These are phyloP conservation scores for Drosophila arizonae DNA, from an alignment of 1,140 invertebrate genomes.

Conservation along the genomic window DNA sequence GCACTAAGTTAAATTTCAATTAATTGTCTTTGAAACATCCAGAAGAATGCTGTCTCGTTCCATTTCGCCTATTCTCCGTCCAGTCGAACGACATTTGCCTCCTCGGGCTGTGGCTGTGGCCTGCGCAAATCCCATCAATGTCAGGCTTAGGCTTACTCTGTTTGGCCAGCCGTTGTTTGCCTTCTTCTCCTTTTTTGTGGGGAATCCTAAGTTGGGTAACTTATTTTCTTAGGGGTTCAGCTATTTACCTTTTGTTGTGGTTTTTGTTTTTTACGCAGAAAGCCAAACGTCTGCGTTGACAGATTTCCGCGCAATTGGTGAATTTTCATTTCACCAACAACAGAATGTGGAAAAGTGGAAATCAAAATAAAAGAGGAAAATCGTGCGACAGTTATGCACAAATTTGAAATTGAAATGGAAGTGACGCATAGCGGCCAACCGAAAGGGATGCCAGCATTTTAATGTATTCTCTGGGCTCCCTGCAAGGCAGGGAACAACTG, in stretches of 20 bases:
- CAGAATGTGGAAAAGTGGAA: constrained; percentile 12
- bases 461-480: constrained; percentile 41
- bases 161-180: constrained; percentile 1
- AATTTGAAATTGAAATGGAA: constrained; percentile 60
- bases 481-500: constrained; percentile 39
- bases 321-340: constrained; percentile 69
- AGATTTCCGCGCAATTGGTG: constrained; percentile 69
- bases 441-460: constrained; percentile 22
- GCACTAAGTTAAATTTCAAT: constrained; percentile 33
- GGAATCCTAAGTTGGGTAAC: constrained; percentile 33
- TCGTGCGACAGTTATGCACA: constrained; percentile 58
- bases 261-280: constrained; percentile 18
- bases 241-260: constrained; percentile 43
- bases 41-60: not conserved
- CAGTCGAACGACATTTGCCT: constrained; percentile 26
- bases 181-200: too few relatives aligned
- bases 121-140: constrained; percentile 66
- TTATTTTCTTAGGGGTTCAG: constrained; percentile 35
- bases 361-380: constrained; percentile 3
- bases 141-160: constrained; percentile 56
- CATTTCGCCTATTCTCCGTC: constrained; percentile 1
- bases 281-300: constrained; percentile 44
- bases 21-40: constrained; percentile 29
- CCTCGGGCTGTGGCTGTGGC: constrained; percentile 22
- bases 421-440: constrained; percentile 44